phyloP scores from a whole-genome alignment of 2,113 vertebrate species.

The Labeo catla region DNA sequence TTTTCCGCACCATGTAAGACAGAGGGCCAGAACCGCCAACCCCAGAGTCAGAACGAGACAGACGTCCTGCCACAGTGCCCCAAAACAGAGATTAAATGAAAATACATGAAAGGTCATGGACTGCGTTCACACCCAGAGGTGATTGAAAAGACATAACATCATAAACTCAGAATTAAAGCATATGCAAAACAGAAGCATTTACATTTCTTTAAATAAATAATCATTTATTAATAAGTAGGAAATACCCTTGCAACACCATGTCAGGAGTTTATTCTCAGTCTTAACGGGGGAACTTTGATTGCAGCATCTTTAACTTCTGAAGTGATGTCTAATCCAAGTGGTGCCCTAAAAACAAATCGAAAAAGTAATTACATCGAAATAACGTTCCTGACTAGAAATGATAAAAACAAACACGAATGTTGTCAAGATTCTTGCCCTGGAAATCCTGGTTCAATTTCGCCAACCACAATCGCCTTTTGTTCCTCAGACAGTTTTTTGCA shows the following conservation, averaged over 20 bases:
- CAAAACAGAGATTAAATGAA: conserved; percentile 37
- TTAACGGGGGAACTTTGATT: conserved; percentile 82
- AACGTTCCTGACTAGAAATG: too few relatives aligned
- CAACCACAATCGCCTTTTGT: too few relatives aligned
- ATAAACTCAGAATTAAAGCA: background rate
- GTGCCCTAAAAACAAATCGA: conserved; percentile 74
- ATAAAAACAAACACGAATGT: too few relatives aligned
- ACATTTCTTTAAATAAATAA: conserved; percentile 31
- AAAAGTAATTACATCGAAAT: background rate
- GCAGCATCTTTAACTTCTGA: conserved; percentile 83
- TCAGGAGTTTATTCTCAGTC: conserved; percentile 71
- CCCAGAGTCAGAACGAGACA: background rate
- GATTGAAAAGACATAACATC: background rate
- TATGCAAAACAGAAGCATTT: background rate
- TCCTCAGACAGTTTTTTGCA: too few relatives aligned
- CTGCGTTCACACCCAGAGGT: background rate
- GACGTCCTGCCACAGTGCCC: background rate
- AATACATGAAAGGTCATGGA: conserved; percentile 34
- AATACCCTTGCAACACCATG: conserved; percentile 5
- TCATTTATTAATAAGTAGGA: conserved; percentile 47
- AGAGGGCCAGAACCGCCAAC: conserved; percentile 53
- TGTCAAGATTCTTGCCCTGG: too few relatives aligned
- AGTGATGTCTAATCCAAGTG: conserved; percentile 87
- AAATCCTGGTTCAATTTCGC: too few relatives aligned
- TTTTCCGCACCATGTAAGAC: conserved; percentile 60